Percentiles rank a stretch among this genome's conserved stretches.
These are phyloP conservation scores for Enteromius argenteus DNA, from an alignment of 2,797 vertebrate species.

Conservation along the genomic window DNA sequence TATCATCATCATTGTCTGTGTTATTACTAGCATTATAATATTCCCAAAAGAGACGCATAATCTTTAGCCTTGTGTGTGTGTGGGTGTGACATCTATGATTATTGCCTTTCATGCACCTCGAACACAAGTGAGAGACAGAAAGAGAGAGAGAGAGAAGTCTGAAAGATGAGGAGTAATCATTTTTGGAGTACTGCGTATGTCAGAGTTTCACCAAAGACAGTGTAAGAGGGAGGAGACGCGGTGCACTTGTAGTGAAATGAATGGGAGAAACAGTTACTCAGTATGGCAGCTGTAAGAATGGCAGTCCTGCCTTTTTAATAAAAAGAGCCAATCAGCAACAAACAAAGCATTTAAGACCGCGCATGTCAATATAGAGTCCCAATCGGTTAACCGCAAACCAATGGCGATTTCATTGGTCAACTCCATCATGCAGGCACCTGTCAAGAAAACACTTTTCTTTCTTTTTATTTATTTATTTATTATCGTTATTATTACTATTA, in stretches of 20 bases:
- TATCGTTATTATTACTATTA: no score
- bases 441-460: not conserved
- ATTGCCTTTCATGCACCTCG: conserved; percentile 68
- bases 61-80: conserved; percentile 67
- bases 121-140: conserved; percentile 27
- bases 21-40: conserved; percentile 75
- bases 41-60: conserved; percentile 70
- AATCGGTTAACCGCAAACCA: not conserved
- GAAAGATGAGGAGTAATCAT: not conserved
- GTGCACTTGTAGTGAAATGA: not conserved
- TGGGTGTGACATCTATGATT: conserved; percentile 75
- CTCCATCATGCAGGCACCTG: not conserved
- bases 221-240: not conserved
- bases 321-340: not conserved
- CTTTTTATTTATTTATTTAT: no score
- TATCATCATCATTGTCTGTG: conserved; percentile 70
- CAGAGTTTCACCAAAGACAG: not conserved
- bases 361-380: no score
- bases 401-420: not conserved
- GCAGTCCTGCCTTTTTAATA: not conserved
- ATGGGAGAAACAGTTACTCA: not conserved
- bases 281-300: not conserved
- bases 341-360: not conserved
- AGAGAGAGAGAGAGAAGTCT: conserved; percentile 27
- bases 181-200: not conserved